These are phyloP conservation scores for Rhizoglyphus robini DNA, from an alignment of 1,140 invertebrate genomes.

Conservation along the genomic window DNA sequence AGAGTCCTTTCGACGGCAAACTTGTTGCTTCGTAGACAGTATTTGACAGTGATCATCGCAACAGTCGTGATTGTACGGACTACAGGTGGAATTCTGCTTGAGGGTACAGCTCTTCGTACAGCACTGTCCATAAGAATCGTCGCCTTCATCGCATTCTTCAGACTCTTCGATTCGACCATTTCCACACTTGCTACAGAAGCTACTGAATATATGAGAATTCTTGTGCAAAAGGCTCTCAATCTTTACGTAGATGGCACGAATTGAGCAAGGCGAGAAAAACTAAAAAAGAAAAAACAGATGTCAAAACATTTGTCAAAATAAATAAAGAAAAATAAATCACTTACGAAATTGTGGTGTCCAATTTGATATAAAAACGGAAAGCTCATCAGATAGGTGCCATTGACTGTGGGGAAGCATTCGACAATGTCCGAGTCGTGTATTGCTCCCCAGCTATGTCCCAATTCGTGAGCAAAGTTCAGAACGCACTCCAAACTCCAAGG, in stretches of 20 bases:
- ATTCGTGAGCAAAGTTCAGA: neutral
- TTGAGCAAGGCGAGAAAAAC: neutral
- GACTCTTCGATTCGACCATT: neutral
- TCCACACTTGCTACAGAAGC: neutral
- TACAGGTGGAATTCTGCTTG: neutral
- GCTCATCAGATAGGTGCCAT: neutral
- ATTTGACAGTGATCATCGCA: neutral
- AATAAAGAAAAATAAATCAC: neutral
- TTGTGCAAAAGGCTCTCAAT: neutral
- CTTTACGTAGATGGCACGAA: neutral
- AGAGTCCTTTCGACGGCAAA: neutral
- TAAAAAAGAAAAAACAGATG: neutral
- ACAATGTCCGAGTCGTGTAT: neutral
- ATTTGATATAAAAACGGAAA: neutral
- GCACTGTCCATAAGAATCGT: neutral
- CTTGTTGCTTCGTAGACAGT: neutral
- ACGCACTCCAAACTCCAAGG: neutral
- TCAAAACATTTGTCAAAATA: neutral
- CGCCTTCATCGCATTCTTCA: conserved; percentile 2
- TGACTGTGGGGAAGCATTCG: neutral
- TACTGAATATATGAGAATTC: neutral
- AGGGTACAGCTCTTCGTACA: neutral
- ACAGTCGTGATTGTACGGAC: conserved; percentile 1
- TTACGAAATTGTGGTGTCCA: neutral
- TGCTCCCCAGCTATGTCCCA: neutral